Evolutionary conservation across 2,888 invertebrate genomes (phyloP).

Genomic region (Orthonevra nobilis): DNA sequence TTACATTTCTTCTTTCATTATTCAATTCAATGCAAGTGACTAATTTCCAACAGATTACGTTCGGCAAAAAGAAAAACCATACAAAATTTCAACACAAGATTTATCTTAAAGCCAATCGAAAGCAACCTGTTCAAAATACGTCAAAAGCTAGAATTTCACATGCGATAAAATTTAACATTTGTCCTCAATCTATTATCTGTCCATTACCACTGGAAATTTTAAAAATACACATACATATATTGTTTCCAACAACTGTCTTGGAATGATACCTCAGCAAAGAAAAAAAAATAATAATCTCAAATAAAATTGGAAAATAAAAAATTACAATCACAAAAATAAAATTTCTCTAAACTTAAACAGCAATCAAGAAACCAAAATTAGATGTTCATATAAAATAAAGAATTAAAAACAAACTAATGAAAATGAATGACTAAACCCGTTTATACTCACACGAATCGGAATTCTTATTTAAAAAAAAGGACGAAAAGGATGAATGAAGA

Average conservation of each 20-base stretch:
- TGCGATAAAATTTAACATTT: slow-evolving; percentile 9
- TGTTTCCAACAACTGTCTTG: slow-evolving; percentile 53
- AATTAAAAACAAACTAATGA: slow-evolving; percentile 15
- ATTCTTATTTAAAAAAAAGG: no score
- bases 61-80: slow-evolving; percentile 2
- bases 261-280: slow-evolving; percentile 57
- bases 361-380: not conserved
- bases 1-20: slow-evolving; percentile 29
- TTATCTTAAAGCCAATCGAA: slow-evolving; percentile 2
- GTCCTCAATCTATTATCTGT: slow-evolving; percentile 40
- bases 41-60: slow-evolving; percentile 29
- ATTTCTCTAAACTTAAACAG: no score
- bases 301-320: no score
- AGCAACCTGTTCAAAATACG: not conserved
- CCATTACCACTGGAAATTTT: slow-evolving; percentile 48
- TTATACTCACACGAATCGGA: slow-evolving; percentile 1
- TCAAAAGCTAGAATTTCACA: no score
- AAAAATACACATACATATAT: slow-evolving; percentile 34
- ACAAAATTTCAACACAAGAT: slow-evolving; percentile 6
- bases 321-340: no score
- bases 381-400: not conserved
- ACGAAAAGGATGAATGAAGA: no score
- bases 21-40: slow-evolving; percentile 42
- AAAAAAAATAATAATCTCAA: no score
- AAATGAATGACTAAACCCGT: slow-evolving; percentile 22